phyloP scores from a whole-genome alignment of 2,797 vertebrate species.

The Gobio occitaniae region DNA sequence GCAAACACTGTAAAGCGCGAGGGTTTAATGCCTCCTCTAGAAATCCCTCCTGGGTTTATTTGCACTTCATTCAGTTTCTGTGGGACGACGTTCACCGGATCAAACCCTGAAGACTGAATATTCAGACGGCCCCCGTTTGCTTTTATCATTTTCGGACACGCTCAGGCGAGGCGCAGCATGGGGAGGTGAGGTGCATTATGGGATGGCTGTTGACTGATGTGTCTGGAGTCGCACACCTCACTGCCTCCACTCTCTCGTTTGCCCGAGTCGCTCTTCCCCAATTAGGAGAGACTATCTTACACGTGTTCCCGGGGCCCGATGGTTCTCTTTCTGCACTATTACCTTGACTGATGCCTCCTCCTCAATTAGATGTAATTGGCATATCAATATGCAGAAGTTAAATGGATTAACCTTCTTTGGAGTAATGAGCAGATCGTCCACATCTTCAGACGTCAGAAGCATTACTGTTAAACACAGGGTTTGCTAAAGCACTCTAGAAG shows the following conservation, averaged over 20 bases:
- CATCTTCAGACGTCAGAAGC: not conserved
- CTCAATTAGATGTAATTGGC: conserved; percentile 97
- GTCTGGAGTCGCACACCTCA: conserved; percentile 93
- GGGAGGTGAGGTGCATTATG: conserved; percentile 89
- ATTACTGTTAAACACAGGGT: not conserved
- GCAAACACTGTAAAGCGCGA: too few relatives aligned
- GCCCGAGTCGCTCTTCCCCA: conserved; percentile 89
- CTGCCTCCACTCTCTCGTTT: conserved; percentile 68
- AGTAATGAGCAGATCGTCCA: conserved; percentile 92
- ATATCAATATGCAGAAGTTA: conserved; percentile 99
- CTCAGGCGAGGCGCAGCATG: conserved; percentile 85
- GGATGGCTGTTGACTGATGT: conserved; percentile 85
- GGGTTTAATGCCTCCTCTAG: not conserved
- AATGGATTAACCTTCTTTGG: conserved; percentile 98
- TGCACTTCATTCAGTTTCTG: not conserved
- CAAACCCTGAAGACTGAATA: not conserved
- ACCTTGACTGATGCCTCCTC: conserved; percentile 97
- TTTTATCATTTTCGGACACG: conserved; percentile 77
- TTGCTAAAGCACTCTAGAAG: not conserved
- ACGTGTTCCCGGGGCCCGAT: conserved; percentile 92
- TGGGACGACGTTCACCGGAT: not conserved
- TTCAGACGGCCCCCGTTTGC: not conserved
- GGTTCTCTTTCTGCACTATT: conserved; percentile 97
- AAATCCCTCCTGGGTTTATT: not conserved
- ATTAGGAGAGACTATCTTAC: conserved; percentile 95